phyloP scores from a whole-genome alignment of 2,113 vertebrate genomes.

The Esox niger region DNA sequence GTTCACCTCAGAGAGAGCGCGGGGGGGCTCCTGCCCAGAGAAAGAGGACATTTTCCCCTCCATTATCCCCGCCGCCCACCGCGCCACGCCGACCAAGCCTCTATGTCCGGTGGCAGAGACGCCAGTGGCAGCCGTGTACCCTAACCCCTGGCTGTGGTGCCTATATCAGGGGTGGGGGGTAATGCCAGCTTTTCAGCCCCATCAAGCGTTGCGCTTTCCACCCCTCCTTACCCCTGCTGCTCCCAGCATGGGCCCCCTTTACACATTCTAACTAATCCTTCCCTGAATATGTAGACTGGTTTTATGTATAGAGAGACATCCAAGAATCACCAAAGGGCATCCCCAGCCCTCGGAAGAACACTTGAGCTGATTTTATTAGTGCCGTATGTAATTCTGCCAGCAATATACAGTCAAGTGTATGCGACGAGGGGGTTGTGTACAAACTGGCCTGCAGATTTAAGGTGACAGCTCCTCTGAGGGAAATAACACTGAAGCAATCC shows the following conservation, averaged over 20 bases:
- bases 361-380: slow-evolving; percentile 88
- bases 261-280: slow-evolving; percentile 91
- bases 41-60: no score
- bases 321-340: slow-evolving; percentile 84
- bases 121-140: slow-evolving; percentile 66
- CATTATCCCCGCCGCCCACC: no score
- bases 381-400: slow-evolving; percentile 86
- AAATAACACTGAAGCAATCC: slow-evolving; percentile 78
- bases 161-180: slow-evolving; percentile 26
- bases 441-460: slow-evolving; percentile 85
- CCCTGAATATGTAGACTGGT: slow-evolving; percentile 80
- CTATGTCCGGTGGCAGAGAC: slow-evolving; percentile 61
- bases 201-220: slow-evolving; percentile 62
- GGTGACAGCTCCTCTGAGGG: slow-evolving; percentile 81
- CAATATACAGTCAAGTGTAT: slow-evolving; percentile 64
- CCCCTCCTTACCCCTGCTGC: slow-evolving; percentile 32
- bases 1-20: slow-evolving; percentile 34
- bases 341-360: slow-evolving; percentile 82
- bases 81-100: no score
- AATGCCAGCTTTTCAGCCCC: slow-evolving; percentile 25
- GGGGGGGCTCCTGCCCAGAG: slow-evolving; percentile 13
- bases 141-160: slow-evolving; percentile 32
- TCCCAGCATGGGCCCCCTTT: slow-evolving; percentile 80
- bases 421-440: slow-evolving; percentile 73
- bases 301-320: slow-evolving; percentile 83